A percentile compares a stretch with the other conserved stretches of the same genome.
These are phyloP conservation scores for Tiliqua scincoides DNA, from an alignment of 2,113 vertebrate genomes.

Conservation along the genomic window DNA sequence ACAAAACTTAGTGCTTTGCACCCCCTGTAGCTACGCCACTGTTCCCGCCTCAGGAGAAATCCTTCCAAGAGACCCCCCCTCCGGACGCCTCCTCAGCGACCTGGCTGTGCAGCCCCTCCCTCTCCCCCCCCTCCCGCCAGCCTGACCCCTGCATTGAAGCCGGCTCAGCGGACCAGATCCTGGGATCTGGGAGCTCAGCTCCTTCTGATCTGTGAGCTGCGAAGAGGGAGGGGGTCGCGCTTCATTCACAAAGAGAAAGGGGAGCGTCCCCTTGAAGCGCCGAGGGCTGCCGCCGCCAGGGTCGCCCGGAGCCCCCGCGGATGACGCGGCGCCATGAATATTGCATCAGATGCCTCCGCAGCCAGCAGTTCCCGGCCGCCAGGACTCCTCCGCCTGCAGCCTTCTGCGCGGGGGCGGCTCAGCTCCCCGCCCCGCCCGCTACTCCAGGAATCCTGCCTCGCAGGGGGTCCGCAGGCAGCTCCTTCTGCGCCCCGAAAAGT, in stretches of 20 bases:
- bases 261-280: background rate
- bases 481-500: too few relatives aligned
- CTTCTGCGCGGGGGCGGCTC: background rate
- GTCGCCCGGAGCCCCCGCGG: background rate
- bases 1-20: too few relatives aligned
- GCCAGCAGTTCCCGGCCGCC: too few relatives aligned
- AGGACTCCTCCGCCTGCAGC: too few relatives aligned
- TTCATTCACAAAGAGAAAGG: background rate
- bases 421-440: background rate
- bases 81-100: background rate
- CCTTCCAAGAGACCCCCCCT: too few relatives aligned
- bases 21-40: too few relatives aligned
- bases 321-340: slow-evolving; percentile 8
- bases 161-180: slow-evolving; percentile 76
- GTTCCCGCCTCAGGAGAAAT: too few relatives aligned
- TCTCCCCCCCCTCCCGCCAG: slow-evolving; percentile 39
- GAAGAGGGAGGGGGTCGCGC: slow-evolving; percentile 38
- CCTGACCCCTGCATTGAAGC: slow-evolving; percentile 70
- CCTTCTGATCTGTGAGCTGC: slow-evolving; percentile 81
- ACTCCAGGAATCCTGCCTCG: too few relatives aligned
- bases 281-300: background rate
- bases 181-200: slow-evolving; percentile 76
- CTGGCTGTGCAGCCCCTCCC: slow-evolving; percentile 60
- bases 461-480: too few relatives aligned
- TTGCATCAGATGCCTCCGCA: slow-evolving; percentile 27